These are phyloP conservation scores for Rhinoraja longicauda DNA, from an alignment of 2,797 vertebrate species.

Conservation along the genomic window DNA sequence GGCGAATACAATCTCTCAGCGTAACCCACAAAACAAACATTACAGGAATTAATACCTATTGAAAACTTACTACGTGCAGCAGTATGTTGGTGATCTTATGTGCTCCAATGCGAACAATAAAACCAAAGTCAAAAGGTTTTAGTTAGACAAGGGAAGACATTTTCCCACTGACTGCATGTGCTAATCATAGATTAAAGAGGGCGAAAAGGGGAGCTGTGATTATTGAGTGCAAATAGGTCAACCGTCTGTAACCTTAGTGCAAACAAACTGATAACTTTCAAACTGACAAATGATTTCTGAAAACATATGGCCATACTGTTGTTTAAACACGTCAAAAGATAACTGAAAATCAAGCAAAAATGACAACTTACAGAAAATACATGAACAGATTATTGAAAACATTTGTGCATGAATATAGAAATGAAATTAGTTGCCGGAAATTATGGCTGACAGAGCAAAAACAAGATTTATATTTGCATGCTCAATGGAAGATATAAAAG, in stretches of 20 bases:
- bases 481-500: not conserved
- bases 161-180: not conserved
- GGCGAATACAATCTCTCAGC: not conserved
- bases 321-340: not conserved
- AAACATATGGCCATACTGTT: not conserved
- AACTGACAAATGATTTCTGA: not conserved
- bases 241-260: not conserved
- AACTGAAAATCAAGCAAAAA: not conserved
- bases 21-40: not conserved
- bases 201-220: not conserved
- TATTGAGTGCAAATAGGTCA: not conserved
- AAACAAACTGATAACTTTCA: not conserved
- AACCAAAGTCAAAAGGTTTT: not conserved
- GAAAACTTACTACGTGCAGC: not conserved
- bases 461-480: not conserved
- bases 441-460: not conserved
- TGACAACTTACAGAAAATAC: not conserved
- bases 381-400: not conserved
- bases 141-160: not conserved
- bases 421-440: not conserved
- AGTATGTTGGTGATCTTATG: not conserved
- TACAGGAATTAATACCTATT: not conserved
- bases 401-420: not conserved
- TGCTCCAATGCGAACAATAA: not conserved
- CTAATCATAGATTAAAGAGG: not conserved